Base-by-base conservation (phyloP, 2,797 vertebrate genomes). In the Streptopelia turtur region DNA sequence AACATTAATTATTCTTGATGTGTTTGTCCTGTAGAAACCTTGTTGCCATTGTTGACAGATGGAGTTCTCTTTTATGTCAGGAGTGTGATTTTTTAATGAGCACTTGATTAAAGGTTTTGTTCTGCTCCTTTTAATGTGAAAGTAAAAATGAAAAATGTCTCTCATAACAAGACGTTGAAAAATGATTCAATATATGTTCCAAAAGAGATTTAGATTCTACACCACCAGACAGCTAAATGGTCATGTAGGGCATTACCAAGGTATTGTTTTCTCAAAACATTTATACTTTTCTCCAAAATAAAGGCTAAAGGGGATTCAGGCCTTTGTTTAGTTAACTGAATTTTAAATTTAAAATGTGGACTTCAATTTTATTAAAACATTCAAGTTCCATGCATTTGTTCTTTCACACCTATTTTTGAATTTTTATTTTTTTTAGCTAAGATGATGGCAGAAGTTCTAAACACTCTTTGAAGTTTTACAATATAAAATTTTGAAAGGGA, bases 1-100 rank as follows among this genome's bases (percentile, higher is more conserved):
- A 93, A 63, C 63, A n/a, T 93, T 94, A 95, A 93, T 94, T 95
- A 94, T 96, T 93, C 81, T 83, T 95, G 76, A 87, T 88, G 13
- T 79, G 80, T 94, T 96, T 95, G 70, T 94, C 79, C 91, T 87
- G 9, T 91, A 57, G 81, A 93, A 96, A 89, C 74, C 53, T 95
- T 91, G 27, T 95, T 92, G 86, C 81, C 27, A 13, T 83, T 95
- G 83, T 83, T 95, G 88, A 93, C 92, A 97, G 92, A 93, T 93
- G 66, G 77, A 93, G 27, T 83, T 93, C 59, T 78, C 64, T 89
- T 92, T 88, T 68, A 55, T 94, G 89, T 88, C 79, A 95, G 72
- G 49, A 90, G 45, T 74, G 56, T 95, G 93, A 86, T 77, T 94
- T 95, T 96, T 95, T 83, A 93, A 91, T 91, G 72, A 95, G 74